Conservation (phyloP, 1,140 invertebrate genomes). For the Meloidogyne floridensis region DNA sequence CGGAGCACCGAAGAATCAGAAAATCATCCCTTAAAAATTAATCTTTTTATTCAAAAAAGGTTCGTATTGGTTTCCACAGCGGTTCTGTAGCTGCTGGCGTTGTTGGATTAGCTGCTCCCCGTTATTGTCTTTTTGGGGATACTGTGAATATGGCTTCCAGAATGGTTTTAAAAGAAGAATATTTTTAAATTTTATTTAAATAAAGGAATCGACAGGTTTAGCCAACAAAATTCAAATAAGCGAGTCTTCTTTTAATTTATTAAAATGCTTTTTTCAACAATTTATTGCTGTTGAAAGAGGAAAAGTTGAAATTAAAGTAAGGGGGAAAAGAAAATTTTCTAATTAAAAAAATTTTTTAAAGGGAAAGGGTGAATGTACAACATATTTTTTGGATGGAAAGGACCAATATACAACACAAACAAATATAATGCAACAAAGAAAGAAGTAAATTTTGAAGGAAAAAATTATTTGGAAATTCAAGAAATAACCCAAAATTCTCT, state of each 20-base stretch:
- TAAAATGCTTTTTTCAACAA: constrained; percentile 61
- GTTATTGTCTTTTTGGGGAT: constrained; percentile 80
- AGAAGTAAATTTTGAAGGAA: not conserved
- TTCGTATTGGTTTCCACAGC: constrained; percentile 91
- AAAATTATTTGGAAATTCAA: not conserved
- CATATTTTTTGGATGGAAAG: constrained; percentile 46
- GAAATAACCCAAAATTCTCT: too few relatives aligned
- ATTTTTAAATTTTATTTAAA: not conserved
- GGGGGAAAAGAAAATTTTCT: constrained; percentile 7
- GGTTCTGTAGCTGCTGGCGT: constrained; percentile 84
- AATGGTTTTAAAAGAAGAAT: constrained; percentile 47
- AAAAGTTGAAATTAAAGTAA: constrained; percentile 61
- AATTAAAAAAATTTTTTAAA: constrained; percentile 34
- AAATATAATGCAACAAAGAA: constrained; percentile 8
- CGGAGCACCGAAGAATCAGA: too few relatives aligned
- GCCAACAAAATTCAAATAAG: constrained; percentile 65
- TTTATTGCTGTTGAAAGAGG: constrained; percentile 56
- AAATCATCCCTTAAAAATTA: not conserved
- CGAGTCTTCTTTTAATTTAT: constrained; percentile 56
- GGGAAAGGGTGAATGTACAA: constrained; percentile 60
- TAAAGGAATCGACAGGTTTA: constrained; percentile 47
- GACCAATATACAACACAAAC: constrained; percentile 11
- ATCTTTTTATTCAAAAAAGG: constrained; percentile 6
- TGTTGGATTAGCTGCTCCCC: constrained; percentile 83
- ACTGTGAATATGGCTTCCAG: constrained; percentile 64